phyloP scores from a whole-genome alignment of 1,140 invertebrate genomes.

The Phymorhynchus buccinoides region DNA sequence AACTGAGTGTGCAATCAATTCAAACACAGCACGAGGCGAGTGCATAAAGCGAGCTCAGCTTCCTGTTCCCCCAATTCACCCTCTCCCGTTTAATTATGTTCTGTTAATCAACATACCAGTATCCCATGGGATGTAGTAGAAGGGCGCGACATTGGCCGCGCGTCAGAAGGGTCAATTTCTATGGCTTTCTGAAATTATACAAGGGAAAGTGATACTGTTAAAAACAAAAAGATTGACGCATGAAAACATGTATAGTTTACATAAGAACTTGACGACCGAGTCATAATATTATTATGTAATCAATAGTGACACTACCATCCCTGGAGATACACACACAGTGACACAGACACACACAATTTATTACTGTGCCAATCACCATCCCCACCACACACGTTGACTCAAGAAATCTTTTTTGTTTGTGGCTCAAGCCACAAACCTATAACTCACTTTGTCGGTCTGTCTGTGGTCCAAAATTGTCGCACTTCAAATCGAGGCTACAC shows the following conservation, averaged over 20 bases:
- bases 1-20: too few relatives aligned
- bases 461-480: too few relatives aligned
- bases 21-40: too few relatives aligned
- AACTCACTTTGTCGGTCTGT: too few relatives aligned
- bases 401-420: too few relatives aligned
- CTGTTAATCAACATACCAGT: conserved; percentile 33
- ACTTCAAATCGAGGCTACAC: too few relatives aligned
- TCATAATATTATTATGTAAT: too few relatives aligned
- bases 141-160: conserved; percentile 4
- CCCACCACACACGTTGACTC: neutral
- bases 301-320: too few relatives aligned
- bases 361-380: neutral
- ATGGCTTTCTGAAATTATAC: conserved; percentile 29
- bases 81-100: too few relatives aligned
- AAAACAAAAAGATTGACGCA: conserved; percentile 5
- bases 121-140: conserved; percentile 27
- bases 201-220: neutral
- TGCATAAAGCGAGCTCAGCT: too few relatives aligned
- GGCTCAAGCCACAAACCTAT: too few relatives aligned
- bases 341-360: conserved; percentile 5
- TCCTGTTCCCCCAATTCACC: too few relatives aligned
- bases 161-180: conserved; percentile 10
- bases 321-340: neutral
- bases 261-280: neutral
- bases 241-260: neutral